These are phyloP conservation scores for Frankliniella fusca DNA, from an alignment of 2,888 invertebrate species.

Conservation along the genomic window DNA sequence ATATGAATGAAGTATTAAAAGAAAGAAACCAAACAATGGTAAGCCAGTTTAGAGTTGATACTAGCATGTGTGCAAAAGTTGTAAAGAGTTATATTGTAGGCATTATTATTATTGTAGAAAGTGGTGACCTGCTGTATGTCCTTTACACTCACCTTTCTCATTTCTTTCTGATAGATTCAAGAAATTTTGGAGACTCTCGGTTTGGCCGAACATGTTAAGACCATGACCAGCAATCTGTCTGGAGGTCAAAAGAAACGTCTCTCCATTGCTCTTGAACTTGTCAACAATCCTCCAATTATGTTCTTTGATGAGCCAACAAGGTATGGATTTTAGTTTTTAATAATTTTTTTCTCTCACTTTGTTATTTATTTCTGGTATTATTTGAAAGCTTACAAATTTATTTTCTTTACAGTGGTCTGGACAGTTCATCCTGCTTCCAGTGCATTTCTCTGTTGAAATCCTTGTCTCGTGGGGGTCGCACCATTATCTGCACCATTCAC, in stretches of 20 bases:
- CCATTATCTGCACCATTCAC: conserved; percentile 93
- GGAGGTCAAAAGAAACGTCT: conserved; percentile 94
- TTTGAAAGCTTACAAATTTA: background rate
- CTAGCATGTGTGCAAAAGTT: background rate
- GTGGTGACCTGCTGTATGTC: background rate
- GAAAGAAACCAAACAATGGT: conserved; percentile 14
- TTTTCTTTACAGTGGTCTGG: conserved; percentile 67
- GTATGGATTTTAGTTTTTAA: conserved; percentile 44
- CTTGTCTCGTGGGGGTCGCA: conserved; percentile 83
- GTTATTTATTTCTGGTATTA: background rate
- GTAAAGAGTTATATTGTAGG: background rate
- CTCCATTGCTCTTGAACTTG: conserved; percentile 89
- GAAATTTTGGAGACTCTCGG: conserved; percentile 88
- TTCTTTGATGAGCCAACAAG: conserved; percentile 95
- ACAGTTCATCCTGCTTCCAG: conserved; percentile 93
- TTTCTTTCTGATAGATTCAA: conserved; percentile 63
- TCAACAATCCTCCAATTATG: conserved; percentile 96
- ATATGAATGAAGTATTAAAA: background rate
- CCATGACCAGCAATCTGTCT: conserved; percentile 85
- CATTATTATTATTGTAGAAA: background rate
- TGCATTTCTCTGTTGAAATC: conserved; percentile 86
- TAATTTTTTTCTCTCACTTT: conserved; percentile 3
- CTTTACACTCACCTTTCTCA: background rate
- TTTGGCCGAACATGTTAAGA: conserved; percentile 78
- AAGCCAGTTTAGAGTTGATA: background rate